Conservation (phyloP, 1,140 invertebrate species). For the Bathynomus jamesi region DNA sequence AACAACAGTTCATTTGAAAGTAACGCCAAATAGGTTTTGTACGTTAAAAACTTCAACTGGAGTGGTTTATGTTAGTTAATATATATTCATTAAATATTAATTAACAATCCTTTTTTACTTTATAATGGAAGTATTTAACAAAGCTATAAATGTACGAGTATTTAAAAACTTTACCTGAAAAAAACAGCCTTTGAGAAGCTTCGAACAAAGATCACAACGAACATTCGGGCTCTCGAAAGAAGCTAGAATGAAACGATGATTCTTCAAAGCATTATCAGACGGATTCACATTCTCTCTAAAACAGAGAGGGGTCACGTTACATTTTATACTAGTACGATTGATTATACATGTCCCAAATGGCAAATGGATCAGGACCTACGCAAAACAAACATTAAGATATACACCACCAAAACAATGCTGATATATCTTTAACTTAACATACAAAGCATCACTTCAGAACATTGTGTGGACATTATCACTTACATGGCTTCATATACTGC, state of each 20-base stretch:
- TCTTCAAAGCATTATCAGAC: conserved; percentile 61
- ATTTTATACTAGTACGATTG: too few species aligned
- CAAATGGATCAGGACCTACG: too few species aligned
- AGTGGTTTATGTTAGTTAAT: too few species aligned
- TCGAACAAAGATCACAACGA: conserved; percentile 68
- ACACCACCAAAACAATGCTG: conserved; percentile 20
- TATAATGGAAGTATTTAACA: not conserved
- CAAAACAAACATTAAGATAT: too few species aligned
- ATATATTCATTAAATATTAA: too few species aligned
- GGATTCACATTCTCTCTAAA: conserved; percentile 81
- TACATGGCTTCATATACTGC: conserved; percentile 84
- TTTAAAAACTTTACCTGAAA: conserved; percentile 54
- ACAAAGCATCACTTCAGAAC: not conserved
- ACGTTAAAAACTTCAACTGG: too few species aligned
- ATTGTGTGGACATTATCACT: conserved; percentile 42
- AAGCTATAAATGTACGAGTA: not conserved
- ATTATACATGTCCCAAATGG: too few species aligned
- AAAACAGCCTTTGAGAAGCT: conserved; percentile 83
- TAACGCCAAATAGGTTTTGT: too few species aligned
- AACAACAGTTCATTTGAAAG: too few species aligned
- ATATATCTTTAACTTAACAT: not conserved
- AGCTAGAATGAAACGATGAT: conserved; percentile 70
- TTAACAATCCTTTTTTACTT: too few species aligned
- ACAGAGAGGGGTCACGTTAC: not conserved
- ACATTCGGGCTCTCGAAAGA: conserved; percentile 74